Evolutionary conservation across 2,797 vertebrate species (phyloP).

Genomic region (Microhierax caerulescens): DNA sequence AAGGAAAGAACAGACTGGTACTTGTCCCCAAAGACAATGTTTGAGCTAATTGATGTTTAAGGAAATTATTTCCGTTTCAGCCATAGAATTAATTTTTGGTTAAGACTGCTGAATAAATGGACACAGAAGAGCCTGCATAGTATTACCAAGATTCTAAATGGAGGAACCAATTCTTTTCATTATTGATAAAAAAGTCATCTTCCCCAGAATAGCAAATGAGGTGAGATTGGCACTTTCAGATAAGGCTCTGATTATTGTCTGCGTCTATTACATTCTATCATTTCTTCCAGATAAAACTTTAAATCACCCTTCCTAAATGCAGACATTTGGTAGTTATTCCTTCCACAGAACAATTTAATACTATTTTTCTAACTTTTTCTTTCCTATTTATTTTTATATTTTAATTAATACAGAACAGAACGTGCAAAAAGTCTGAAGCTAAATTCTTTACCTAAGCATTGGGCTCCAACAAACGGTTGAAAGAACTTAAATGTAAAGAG

Average conservation of each 20-base stretch:
- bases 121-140: not conserved
- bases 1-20: not conserved
- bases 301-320: not conserved
- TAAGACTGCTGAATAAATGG: not conserved
- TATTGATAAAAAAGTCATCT: conserved; percentile 53
- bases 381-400: not conserved
- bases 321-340: not conserved
- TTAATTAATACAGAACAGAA: not conserved
- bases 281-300: conserved; percentile 2
- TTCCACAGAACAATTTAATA: not conserved
- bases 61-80: not conserved
- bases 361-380: not conserved
- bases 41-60: not conserved
- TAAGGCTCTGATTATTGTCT: not conserved
- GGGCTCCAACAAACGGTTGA: not conserved
- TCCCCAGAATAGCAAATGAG: conserved; percentile 51
- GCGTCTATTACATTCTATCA: conserved; percentile 22
- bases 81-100: not conserved
- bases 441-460: not conserved
- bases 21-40: not conserved
- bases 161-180: conserved; percentile 11
- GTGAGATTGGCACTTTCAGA: conserved; percentile 31
- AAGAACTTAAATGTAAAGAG: not conserved
- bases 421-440: not conserved
- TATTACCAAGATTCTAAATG: conserved; percentile 16